Conservation (phyloP, 2,113 vertebrate genomes). For the Ibidorhyncha struthersii region DNA sequence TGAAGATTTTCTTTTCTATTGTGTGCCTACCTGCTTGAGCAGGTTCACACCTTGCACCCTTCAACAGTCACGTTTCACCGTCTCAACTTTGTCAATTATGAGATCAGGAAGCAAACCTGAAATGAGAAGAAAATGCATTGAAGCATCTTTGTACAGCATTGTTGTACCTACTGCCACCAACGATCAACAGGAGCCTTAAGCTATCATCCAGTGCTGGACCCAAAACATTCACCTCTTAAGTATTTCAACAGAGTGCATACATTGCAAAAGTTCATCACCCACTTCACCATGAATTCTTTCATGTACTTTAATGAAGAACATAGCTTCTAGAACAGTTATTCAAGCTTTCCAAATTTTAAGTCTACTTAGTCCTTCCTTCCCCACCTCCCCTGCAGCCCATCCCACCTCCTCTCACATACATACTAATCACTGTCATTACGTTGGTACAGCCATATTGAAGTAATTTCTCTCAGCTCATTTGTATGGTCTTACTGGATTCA, state of each 20-base stretch:
- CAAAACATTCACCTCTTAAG: not conserved
- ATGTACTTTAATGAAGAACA: not conserved
- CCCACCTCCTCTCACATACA: not conserved
- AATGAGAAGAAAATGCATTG: conserved; percentile 55
- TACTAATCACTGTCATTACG: not conserved
- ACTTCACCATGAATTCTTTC: not conserved
- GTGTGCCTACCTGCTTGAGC: conserved; percentile 60
- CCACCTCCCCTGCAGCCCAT: not conserved
- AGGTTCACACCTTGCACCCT: conserved; percentile 19
- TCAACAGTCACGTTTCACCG: not conserved
- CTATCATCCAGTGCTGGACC: not conserved
- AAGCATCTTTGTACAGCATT: not conserved
- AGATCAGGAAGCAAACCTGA: conserved; percentile 66
- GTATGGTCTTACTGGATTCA: not conserved
- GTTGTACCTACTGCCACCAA: not conserved
- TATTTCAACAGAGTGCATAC: not conserved
- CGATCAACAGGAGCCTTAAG: not conserved
- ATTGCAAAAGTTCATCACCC: not conserved
- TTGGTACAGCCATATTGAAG: not conserved
- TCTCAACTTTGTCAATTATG: conserved; percentile 26
- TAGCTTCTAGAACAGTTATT: not conserved
- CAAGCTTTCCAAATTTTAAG: not conserved
- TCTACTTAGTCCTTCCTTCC: not conserved
- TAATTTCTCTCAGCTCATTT: not conserved
- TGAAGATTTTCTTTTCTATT: not conserved